Base-by-base conservation (phyloP, 2,888 invertebrate genomes). In the Clunio marinus region DNA sequence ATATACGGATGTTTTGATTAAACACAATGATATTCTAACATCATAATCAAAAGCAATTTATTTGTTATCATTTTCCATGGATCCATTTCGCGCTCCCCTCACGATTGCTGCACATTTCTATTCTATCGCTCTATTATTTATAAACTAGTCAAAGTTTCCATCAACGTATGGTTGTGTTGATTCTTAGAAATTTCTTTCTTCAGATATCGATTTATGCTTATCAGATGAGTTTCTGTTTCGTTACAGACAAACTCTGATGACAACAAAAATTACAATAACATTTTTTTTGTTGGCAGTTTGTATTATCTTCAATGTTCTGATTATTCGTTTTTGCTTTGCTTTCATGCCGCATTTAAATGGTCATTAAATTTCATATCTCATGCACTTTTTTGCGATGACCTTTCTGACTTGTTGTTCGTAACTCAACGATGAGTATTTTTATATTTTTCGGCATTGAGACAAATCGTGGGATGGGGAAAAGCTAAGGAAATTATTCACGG, bases 1-100 rank as follows among this genome's bases (percentile, higher is more conserved):
- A 51, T n/a, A n/a, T n/a, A 25, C 55, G 67, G 57, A 67, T 57
- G 55, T 55, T 67, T 67, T 67, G 51, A 55, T 67, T 67, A 67
- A 67, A 67, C 15, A 55, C 32, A 67, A 57, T 37, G 37, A 55
- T 35, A 67, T 55, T 57, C 37, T 20, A 65, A 65, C 65, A 35
- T 67, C 37, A 67, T 25, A 57, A 57, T 57, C 67, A 67, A 35
- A 24, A 25, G 55, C 28, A 67, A 67, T 67, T 55, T 57, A 67
- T 55, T 67, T 67, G 45, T 65, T 65, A 45, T 65, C 63, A 67
- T 63, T 32, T 51, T 22, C 10, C 46, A 63, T 60, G 41, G 37
- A 41, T 60, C 3, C 51, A 51, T 20, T n/a, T 15, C 41, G 41
- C 41, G 41, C 32, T 41, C 41, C 41, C 41, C 41, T 41, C 8